Evolutionary conservation across 2,113 vertebrate species (phyloP).

Genomic region (Rostratula benghalensis): DNA sequence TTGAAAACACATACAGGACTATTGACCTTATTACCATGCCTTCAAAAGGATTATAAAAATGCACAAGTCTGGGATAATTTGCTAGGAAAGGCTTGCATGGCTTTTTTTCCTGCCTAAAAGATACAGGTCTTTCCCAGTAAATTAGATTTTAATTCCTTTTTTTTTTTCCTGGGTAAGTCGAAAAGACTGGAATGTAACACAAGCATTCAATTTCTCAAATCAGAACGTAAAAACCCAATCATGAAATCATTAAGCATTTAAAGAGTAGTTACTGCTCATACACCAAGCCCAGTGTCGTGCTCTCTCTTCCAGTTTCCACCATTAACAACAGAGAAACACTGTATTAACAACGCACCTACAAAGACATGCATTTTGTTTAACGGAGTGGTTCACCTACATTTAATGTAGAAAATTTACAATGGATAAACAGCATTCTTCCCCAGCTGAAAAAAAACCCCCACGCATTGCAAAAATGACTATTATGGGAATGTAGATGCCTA

Average conservation of each 20-base stretch:
- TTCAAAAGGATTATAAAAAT: background rate
- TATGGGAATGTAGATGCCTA: background rate
- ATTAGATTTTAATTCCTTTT: background rate
- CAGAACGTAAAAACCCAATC: background rate
- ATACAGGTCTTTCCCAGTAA: background rate
- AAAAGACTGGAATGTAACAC: background rate
- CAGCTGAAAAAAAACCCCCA: background rate
- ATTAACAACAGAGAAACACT: background rate
- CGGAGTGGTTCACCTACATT: background rate
- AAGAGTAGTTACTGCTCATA: background rate
- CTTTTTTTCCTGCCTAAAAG: background rate
- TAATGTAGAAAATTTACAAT: background rate
- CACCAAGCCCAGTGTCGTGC: background rate
- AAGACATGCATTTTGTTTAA: background rate
- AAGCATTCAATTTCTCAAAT: background rate
- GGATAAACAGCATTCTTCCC: background rate
- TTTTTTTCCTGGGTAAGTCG: background rate
- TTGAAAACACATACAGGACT: background rate
- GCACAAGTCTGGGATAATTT: background rate
- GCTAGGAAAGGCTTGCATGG: background rate
- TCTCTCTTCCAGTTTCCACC: background rate
- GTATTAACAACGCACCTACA: background rate
- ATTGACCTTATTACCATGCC: background rate
- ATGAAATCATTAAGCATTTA: background rate
- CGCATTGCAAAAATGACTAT: background rate